phyloP scores from a whole-genome alignment of 2,888 invertebrate genomes.

The Augochlorella aurata region DNA sequence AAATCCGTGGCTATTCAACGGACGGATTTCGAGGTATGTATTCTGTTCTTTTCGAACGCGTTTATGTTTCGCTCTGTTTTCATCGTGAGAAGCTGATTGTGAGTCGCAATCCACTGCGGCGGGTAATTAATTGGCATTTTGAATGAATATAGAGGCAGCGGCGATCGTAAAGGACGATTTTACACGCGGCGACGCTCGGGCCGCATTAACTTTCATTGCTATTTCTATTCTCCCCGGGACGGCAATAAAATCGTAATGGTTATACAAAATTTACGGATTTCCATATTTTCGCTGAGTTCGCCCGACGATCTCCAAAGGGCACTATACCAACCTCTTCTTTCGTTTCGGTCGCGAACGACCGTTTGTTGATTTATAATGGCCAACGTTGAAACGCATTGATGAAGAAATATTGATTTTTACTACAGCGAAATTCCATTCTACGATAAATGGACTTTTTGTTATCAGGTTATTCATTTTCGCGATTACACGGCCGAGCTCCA shows the following conservation, averaged over 20 bases:
- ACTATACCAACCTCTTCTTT: background rate
- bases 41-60: no score
- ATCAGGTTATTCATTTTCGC: background rate
- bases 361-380: constrained; percentile 22
- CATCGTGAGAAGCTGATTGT: no score
- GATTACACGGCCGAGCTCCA: background rate
- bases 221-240: constrained; percentile 14
- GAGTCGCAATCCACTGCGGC: background rate
- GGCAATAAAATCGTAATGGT: constrained; percentile 27
- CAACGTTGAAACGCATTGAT: background rate
- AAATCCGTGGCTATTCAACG: no score
- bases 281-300: constrained; percentile 1
- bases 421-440: background rate
- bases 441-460: background rate
- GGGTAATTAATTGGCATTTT: constrained; percentile 19
- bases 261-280: constrained; percentile 23
- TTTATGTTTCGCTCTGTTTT: no score
- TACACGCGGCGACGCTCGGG: background rate
- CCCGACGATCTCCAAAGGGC: constrained; percentile 1
- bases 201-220: constrained; percentile 9
- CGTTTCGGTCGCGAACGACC: background rate
- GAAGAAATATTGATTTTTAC: constrained; percentile 8
- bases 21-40: no score
- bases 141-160: constrained; percentile 7
- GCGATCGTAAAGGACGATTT: constrained; percentile 3